Conservation (phyloP, 2,888 invertebrate species). For the Cenopis cana region DNA sequence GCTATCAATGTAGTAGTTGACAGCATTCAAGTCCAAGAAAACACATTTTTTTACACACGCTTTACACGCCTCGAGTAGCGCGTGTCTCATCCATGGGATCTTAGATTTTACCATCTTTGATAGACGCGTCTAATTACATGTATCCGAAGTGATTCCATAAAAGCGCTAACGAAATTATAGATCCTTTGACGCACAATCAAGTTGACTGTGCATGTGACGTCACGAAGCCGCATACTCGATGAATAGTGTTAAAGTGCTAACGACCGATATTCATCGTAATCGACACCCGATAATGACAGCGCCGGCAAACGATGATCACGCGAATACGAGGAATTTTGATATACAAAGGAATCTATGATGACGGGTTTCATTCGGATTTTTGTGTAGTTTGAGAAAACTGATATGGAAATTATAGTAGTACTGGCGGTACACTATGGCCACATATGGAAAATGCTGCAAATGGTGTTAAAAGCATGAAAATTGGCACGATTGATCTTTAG, state of each 20-base stretch:
- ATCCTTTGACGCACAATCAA: constrained; percentile 41
- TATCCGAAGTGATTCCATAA: constrained; percentile 13
- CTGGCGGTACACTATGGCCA: too few species aligned
- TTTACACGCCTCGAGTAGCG: too few species aligned
- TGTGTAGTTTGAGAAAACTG: neutral
- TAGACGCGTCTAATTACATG: constrained; percentile 45
- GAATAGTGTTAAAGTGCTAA: constrained; percentile 52
- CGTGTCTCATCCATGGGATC: neutral
- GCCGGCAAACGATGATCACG: constrained; percentile 53
- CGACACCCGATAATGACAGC: constrained; percentile 57
- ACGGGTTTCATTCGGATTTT: constrained; percentile 1
- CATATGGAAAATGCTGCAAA: too few species aligned
- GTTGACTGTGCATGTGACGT: constrained; percentile 31
- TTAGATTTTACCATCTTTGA: constrained; percentile 35
- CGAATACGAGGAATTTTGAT: constrained; percentile 40
- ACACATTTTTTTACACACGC: neutral
- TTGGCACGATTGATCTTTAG: too few species aligned
- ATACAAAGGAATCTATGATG: constrained; percentile 35
- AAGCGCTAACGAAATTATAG: constrained; percentile 39
- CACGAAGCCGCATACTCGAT: constrained; percentile 32
- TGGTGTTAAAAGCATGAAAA: too few species aligned
- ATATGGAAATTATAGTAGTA: too few species aligned
- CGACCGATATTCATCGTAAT: constrained; percentile 57
- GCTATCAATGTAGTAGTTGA: too few species aligned
- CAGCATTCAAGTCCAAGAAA: too few species aligned